Base-by-base conservation (phyloP, 2,888 invertebrate genomes). In the Agriopis marginaria region DNA sequence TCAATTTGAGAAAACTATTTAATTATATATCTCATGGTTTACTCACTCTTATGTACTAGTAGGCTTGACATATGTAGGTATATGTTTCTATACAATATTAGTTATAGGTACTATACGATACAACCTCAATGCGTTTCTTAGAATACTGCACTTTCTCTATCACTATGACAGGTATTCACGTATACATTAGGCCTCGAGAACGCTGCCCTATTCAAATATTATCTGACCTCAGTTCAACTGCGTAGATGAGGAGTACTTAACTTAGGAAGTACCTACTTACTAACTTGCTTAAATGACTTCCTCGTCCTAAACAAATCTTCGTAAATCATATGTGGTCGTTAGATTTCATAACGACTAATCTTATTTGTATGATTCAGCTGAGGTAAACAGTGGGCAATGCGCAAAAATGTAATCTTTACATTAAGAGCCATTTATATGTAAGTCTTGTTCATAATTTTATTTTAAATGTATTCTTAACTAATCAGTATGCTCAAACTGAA, bases 181-280 rank as follows among this genome's bases (percentile, higher is more conserved):
- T 40, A 54, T 17, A 62, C n/a, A 51, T 32, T 54, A 54, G 7
- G 10, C 51, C 55, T 64, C 55, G 32, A 40, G 66, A 63, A 72
- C 63, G 54, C 58, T 68, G 68, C 47, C 60, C 49, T 70, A 71
- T 70, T 61, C 68, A 73, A 73, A 75, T 68, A 70, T 74, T 70
- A 42, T 45, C 66, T 50, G 74, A 75, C 74, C 71, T 72, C 62
- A 71, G 45, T 45, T 60, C 12, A 72, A 74, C 75, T 74, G 66
- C 72, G 74, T 64, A 75, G 58, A 70, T 64, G 44, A 10, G 54
- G 51, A 55, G 23, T 56, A n/a, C 54, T 40, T 32, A 32, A n/a
- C 54, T 40, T 32, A 32, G 32, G 3, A 32, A 5, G 32, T 32
- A 32, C 32, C 54, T 40, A 54, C 39, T 39, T 39, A 23, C 51